Evolutionary conservation across 92 coral and sea anemone genomes (phyloP).

Genomic region (Heteractis magnifica): DNA sequence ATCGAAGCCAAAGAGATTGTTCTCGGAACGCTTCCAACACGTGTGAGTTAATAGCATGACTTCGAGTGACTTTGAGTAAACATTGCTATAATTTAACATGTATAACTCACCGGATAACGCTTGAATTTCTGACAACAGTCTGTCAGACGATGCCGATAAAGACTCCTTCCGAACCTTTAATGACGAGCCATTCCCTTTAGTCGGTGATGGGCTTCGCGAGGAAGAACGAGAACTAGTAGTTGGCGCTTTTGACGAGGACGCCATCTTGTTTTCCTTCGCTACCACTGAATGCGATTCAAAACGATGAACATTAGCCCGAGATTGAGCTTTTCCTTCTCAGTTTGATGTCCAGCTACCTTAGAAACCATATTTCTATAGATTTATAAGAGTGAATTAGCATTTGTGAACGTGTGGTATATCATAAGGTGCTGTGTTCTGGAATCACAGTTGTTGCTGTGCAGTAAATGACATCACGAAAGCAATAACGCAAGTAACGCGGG

Average conservation of each 20-base stretch:
- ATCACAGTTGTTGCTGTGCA: constrained; percentile 26
- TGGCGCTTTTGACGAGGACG: constrained; percentile 70
- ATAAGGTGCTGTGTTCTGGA: background rate
- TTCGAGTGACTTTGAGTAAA: constrained; percentile 27
- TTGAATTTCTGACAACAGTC: constrained; percentile 42
- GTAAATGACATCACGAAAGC: constrained; percentile 11
- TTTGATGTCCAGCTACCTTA: constrained; percentile 18
- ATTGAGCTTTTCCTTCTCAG: constrained; percentile 30
- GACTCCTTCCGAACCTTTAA: constrained; percentile 22
- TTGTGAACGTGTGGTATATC: background rate
- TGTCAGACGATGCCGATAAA: constrained; percentile 36
- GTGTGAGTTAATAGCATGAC: constrained; percentile 12
- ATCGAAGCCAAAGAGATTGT: background rate
- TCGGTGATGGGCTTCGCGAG: constrained; percentile 28
- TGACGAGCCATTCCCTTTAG: constrained; percentile 26
- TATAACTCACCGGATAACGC: constrained; percentile 45
- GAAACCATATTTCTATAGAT: constrained; percentile 31
- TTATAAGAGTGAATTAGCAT: constrained; percentile 7
- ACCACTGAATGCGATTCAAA: constrained; percentile 34
- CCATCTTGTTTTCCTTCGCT: constrained; percentile 72
- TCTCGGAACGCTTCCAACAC: constrained; percentile 9
- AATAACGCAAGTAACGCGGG: background rate
- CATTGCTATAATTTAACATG: constrained; percentile 12
- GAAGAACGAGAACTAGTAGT: constrained; percentile 16
- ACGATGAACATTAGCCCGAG: background rate